phyloP scores from a whole-genome alignment of 1,140 invertebrate species.

The Neomicropteryx cornuta region DNA sequence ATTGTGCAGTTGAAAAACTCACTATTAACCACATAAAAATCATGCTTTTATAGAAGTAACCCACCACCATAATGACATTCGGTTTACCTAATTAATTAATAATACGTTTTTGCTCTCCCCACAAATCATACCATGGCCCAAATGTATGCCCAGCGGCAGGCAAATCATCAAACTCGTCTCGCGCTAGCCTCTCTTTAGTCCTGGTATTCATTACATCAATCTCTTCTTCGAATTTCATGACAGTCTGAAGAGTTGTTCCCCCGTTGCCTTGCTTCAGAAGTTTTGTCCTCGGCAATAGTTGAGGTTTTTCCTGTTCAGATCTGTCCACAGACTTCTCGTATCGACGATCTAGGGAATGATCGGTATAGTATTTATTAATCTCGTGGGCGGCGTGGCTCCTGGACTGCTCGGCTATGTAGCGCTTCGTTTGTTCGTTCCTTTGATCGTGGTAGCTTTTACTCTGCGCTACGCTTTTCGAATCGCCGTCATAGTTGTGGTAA shows the following conservation, averaged over 20 bases:
- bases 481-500: conserved; percentile 44
- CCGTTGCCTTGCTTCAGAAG: conserved; percentile 42
- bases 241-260: conserved; percentile 24
- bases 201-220: conserved; percentile 35
- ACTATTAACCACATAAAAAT: conserved; percentile 10
- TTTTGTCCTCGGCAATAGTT: conserved; percentile 59
- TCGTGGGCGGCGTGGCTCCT: conserved; percentile 42
- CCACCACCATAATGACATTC: conserved; percentile 16
- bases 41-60: conserved; percentile 9
- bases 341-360: conserved; percentile 39
- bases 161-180: conserved; percentile 36
- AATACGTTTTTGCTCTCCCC: conserved; percentile 45
- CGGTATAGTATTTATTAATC: conserved; percentile 52
- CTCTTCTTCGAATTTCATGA: conserved; percentile 22
- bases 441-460: conserved; percentile 38
- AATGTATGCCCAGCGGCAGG: conserved; percentile 55
- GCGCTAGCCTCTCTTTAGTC: conserved; percentile 29
- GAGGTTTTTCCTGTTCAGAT: conserved; percentile 42
- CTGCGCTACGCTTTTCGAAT: conserved; percentile 43
- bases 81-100: conserved; percentile 30
- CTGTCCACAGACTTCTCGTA: conserved; percentile 33
- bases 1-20: conserved; percentile 5
- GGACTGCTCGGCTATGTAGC: conserved; percentile 29
- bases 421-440: conserved; percentile 33
- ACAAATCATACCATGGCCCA: conserved; percentile 80